phyloP scores from a whole-genome alignment of 2,888 invertebrate genomes.

The Xestia sexstrigata region DNA sequence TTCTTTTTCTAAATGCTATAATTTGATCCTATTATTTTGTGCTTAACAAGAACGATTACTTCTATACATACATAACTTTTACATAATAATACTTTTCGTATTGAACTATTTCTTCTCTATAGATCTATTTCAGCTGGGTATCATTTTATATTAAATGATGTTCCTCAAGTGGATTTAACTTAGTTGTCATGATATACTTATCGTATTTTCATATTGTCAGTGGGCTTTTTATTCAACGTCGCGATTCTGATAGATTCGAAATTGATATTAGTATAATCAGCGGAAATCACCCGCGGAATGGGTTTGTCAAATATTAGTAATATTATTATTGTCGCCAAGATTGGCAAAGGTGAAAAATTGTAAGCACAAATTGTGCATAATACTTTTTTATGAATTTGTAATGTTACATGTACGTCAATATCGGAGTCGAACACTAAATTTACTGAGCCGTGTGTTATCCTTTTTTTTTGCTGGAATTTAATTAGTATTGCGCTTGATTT shows the following conservation, averaged over 20 bases:
- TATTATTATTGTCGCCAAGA: slow-evolving; percentile 73
- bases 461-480: slow-evolving; percentile 6
- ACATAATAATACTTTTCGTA: slow-evolving; percentile 52
- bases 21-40: slow-evolving; percentile 59
- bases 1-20: slow-evolving; percentile 63
- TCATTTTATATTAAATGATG: slow-evolving; percentile 59
- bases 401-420: slow-evolving; percentile 80
- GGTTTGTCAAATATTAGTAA: slow-evolving; percentile 75
- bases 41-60: slow-evolving; percentile 62
- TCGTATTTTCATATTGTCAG: slow-evolving; percentile 48
- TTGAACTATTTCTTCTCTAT: slow-evolving; percentile 45
- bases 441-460: slow-evolving; percentile 20
- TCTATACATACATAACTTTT: slow-evolving; percentile 44
- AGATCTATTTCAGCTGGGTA: slow-evolving; percentile 62
- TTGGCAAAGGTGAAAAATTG: slow-evolving; percentile 77
- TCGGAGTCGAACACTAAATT: slow-evolving; percentile 13
- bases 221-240: slow-evolving; percentile 63
- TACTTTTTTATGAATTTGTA: slow-evolving; percentile 77
- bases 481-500: slow-evolving; percentile 20
- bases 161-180: slow-evolving; percentile 65
- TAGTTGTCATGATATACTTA: slow-evolving; percentile 51
- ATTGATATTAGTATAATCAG: slow-evolving; percentile 86
- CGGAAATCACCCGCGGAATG: slow-evolving; percentile 73
- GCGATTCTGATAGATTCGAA: slow-evolving; percentile 89
- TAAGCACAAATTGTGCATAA: slow-evolving; percentile 85